These are phyloP conservation scores for Andrena bicolor DNA, from an alignment of 2,888 invertebrate species.

Conservation along the genomic window DNA sequence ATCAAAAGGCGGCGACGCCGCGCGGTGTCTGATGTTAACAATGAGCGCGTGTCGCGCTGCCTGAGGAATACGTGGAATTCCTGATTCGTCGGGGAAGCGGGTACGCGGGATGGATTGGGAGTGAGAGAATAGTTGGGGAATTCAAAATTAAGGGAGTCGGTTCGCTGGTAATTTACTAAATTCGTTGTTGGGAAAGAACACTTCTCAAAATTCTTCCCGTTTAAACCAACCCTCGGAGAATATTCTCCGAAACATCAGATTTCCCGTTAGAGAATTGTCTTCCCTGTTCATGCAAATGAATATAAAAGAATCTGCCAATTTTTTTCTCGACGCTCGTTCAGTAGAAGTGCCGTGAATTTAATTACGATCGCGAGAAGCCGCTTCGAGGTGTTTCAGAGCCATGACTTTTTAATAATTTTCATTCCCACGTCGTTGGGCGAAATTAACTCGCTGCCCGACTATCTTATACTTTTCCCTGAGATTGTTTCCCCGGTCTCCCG, in stretches of 20 bases:
- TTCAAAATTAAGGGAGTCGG: too few relatives aligned
- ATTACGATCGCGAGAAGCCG: slow-evolving; percentile 27
- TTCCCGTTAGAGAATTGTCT: too few relatives aligned
- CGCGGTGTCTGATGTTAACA: slow-evolving; percentile 24
- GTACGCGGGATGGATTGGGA: too few relatives aligned
- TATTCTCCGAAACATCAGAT: too few relatives aligned
- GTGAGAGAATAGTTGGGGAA: too few relatives aligned
- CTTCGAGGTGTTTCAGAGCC: slow-evolving; percentile 2
- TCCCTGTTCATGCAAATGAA: too few relatives aligned
- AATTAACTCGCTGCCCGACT: slow-evolving; percentile 26
- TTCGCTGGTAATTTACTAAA: too few relatives aligned
- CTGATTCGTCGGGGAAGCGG: too few relatives aligned
- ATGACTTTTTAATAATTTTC: slow-evolving; percentile 49
- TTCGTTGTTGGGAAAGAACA: too few relatives aligned
- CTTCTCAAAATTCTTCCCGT: too few relatives aligned
- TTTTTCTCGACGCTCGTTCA: neutral
- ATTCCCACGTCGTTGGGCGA: slow-evolving; percentile 23
- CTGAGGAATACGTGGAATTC: neutral
- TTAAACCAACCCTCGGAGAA: too few relatives aligned
- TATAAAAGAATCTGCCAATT: neutral
- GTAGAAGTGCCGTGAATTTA: slow-evolving; percentile 20
- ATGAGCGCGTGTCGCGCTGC: neutral
- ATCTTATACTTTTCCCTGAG: slow-evolving; percentile 56
- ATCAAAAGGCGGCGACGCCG: slow-evolving; percentile 50
- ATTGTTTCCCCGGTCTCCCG: slow-evolving; percentile 42